Evolutionary conservation across 1,140 invertebrate species (phyloP).

Genomic region (Aporrectodea caliginosa): DNA sequence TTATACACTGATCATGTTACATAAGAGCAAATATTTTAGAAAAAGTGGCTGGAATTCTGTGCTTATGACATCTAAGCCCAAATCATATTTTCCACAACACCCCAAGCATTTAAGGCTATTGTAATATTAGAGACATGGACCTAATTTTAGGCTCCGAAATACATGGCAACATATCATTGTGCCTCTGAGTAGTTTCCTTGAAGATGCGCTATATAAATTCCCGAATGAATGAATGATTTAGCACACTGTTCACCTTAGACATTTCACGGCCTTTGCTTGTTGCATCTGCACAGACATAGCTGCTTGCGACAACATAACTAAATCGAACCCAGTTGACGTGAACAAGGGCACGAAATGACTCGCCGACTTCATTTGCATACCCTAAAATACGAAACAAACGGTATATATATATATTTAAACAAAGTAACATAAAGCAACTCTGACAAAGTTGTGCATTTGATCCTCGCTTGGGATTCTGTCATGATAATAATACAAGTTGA

Average conservation of each 20-base stretch:
- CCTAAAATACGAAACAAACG: constrained; percentile 59
- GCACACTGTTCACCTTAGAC: constrained; percentile 62
- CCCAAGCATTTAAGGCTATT: no score
- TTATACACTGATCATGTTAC: no score
- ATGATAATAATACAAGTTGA: neutral
- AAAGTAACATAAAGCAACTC: constrained; percentile 40
- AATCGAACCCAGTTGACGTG: constrained; percentile 68
- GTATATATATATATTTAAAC: neutral
- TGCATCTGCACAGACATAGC: constrained; percentile 84
- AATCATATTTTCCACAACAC: no score
- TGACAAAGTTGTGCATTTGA: neutral
- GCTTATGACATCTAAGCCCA: no score
- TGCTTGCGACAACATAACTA: constrained; percentile 75
- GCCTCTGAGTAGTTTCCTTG: no score
- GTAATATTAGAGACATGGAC: no score
- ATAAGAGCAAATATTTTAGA: no score
- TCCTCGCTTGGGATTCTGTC: neutral
- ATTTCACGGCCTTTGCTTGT: constrained; percentile 71
- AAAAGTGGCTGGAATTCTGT: no score
- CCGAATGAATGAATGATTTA: no score
- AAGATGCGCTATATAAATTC: no score
- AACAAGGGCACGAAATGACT: constrained; percentile 79
- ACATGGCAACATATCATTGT: no score
- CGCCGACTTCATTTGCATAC: constrained; percentile 95
- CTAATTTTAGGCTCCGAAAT: no score